These are phyloP conservation scores for Cremastinae sp. DNA, from an alignment of 2,888 invertebrate genomes.

Conservation along the genomic window DNA sequence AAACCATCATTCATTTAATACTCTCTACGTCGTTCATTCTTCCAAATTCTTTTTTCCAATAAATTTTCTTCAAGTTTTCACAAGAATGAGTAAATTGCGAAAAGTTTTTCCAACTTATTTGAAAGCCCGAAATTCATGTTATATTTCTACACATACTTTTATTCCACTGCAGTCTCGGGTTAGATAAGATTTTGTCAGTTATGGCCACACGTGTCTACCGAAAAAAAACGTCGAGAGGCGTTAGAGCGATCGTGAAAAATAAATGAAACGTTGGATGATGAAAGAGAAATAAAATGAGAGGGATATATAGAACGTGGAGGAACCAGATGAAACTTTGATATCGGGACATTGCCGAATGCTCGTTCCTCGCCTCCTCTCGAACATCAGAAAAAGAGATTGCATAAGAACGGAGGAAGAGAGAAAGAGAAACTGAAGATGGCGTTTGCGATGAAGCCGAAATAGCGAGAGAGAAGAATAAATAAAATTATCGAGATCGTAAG, in stretches of 20 bases:
- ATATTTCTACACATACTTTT: constrained; percentile 10
- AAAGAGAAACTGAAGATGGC: constrained; percentile 22
- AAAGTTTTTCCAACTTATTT: too few relatives aligned
- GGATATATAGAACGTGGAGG: constrained; percentile 8
- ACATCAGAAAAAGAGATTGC: constrained; percentile 38
- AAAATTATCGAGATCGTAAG: constrained; percentile 16
- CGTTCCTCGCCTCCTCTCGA: constrained; percentile 4
- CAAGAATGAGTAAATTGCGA: too few relatives aligned
- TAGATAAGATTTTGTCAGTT: constrained; percentile 45
- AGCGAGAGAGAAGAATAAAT: constrained; percentile 16
- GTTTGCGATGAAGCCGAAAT: constrained; percentile 27
- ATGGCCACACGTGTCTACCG: constrained; percentile 10
- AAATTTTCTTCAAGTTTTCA: too few relatives aligned
- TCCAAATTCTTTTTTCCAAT: too few relatives aligned
- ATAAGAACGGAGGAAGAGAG: constrained; percentile 26
- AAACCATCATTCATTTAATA: too few relatives aligned
- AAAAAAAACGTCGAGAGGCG: neutral
- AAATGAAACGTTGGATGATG: neutral
- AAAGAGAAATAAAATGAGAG: constrained; percentile 14
- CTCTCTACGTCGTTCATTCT: too few relatives aligned
- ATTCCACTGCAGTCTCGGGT: constrained; percentile 34
- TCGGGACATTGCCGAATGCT: constrained; percentile 47
- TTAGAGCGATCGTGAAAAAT: neutral
- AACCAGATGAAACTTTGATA: constrained; percentile 48
- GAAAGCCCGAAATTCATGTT: neutral